Evolutionary conservation across 1,140 invertebrate genomes (phyloP).

Genomic region (Conus betulinus): DNA sequence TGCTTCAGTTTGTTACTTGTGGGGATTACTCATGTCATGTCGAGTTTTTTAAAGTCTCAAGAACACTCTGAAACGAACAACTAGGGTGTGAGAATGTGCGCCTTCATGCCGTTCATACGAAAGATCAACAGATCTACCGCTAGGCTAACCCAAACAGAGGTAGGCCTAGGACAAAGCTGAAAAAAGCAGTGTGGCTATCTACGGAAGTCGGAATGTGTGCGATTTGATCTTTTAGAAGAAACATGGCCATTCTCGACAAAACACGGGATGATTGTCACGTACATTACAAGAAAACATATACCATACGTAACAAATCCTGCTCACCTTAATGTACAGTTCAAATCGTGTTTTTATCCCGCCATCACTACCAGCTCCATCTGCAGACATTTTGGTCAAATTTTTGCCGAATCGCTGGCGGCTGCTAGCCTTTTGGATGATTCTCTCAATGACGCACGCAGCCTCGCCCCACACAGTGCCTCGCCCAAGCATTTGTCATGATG

Average conservation of each 20-base stretch:
- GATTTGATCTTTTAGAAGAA: neutral
- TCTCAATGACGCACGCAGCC: conserved; percentile 34
- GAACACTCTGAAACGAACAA: too few species aligned
- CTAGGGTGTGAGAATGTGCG: too few species aligned
- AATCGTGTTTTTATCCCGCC: conserved; percentile 49
- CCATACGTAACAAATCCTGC: conserved; percentile 6
- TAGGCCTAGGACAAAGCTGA: too few species aligned
- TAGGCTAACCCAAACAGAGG: too few species aligned
- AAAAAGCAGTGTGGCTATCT: too few species aligned
- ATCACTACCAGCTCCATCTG: conserved; percentile 35
- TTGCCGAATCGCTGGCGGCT: conserved; percentile 36
- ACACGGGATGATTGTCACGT: neutral
- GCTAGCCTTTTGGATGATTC: conserved; percentile 7
- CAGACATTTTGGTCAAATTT: conserved; percentile 43
- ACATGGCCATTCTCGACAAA: neutral
- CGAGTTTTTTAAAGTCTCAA: too few species aligned
- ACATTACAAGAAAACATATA: neutral
- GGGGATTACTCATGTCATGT: too few species aligned
- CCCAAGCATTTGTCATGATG: conserved; percentile 1
- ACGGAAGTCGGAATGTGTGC: too few species aligned
- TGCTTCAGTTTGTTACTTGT: too few species aligned
- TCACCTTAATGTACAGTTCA: conserved; percentile 63
- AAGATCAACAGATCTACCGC: too few species aligned
- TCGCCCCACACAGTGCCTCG: conserved; percentile 33
- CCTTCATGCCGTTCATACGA: too few species aligned